Evolutionary conservation across 2,888 invertebrate species (phyloP).

Genomic region (Sympetrum striolatum): DNA sequence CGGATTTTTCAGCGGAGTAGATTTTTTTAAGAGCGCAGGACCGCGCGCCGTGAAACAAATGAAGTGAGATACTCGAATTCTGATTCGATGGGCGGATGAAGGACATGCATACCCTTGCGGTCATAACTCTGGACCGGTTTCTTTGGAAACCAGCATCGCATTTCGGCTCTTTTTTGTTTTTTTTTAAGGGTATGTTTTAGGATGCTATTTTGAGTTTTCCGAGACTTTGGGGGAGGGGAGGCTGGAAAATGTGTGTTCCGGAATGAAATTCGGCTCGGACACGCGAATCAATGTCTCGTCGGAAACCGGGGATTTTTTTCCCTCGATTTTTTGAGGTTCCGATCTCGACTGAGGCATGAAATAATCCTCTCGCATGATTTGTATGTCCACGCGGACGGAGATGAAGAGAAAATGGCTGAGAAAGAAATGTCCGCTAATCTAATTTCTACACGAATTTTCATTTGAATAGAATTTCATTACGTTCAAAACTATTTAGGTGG

Average conservation of each 20-base stretch:
- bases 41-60: background rate
- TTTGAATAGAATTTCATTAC: no score
- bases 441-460: no score
- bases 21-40: background rate
- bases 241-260: no score
- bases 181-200: background rate
- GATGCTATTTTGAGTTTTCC: background rate
- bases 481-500: no score
- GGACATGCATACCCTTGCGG: background rate
- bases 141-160: background rate
- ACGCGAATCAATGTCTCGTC: background rate
- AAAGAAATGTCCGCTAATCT: no score
- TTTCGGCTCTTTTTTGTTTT: background rate
- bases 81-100: background rate
- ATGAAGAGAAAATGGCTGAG: no score
- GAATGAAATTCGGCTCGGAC: background rate
- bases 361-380: no score
- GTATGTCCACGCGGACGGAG: no score
- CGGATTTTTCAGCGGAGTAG: background rate
- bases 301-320: no score
- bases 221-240: background rate
- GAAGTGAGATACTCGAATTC: slow-evolving; percentile 19
- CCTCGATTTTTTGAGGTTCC: no score
- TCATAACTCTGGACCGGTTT: background rate
- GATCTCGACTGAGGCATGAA: no score